These are phyloP conservation scores for Napeogenes sylphis DNA, from an alignment of 2,888 invertebrate genomes.

Conservation along the genomic window DNA sequence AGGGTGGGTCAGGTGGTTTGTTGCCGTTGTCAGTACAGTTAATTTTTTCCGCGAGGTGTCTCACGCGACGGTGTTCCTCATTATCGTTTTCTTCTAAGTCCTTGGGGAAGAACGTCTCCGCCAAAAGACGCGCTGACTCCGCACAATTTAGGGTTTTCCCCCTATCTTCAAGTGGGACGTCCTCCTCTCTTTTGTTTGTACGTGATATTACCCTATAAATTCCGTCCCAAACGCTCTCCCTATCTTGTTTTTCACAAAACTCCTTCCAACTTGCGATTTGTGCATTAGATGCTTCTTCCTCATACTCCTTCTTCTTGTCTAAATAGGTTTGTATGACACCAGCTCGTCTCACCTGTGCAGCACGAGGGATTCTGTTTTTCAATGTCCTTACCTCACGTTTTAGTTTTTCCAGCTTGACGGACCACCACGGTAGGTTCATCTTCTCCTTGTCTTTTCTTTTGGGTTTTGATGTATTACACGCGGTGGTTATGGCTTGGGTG, in stretches of 20 bases:
- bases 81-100: slow-evolving; percentile 12
- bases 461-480: too few species aligned
- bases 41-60: slow-evolving; percentile 10
- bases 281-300: slow-evolving; percentile 12
- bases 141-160: too few species aligned
- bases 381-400: slow-evolving; percentile 4
- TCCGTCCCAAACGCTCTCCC: slow-evolving; percentile 31
- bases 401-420: neutral
- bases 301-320: slow-evolving; percentile 17
- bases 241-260: slow-evolving; percentile 31
- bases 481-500: too few species aligned
- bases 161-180: too few species aligned
- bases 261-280: slow-evolving; percentile 28
- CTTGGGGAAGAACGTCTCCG: neutral
- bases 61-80: slow-evolving; percentile 8
- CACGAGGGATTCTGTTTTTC: slow-evolving; percentile 1
- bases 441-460: too few species aligned
- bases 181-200: slow-evolving; percentile 4
- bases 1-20: too few species aligned
- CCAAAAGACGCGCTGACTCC: too few species aligned
- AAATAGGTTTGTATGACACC: slow-evolving; percentile 24
- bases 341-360: slow-evolving; percentile 5
- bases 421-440: too few species aligned
- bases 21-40: slow-evolving; percentile 15
- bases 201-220: slow-evolving; percentile 25